Evolutionary conservation across 2,888 invertebrate species (phyloP).

Genomic region (Andricus curvator): DNA sequence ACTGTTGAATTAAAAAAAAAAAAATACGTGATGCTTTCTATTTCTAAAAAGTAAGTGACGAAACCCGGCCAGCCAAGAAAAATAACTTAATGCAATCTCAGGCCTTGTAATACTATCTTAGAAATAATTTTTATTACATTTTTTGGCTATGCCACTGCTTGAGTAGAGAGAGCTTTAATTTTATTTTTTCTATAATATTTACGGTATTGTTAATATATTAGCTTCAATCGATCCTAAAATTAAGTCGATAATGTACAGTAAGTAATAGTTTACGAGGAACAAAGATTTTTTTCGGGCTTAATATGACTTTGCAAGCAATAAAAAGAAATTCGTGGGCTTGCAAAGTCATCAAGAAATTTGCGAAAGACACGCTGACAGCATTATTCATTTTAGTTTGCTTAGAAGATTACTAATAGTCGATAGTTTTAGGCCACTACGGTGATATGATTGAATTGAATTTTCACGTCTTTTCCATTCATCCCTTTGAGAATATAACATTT

Average conservation of each 20-base stretch:
- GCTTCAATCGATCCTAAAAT: conserved; percentile 41
- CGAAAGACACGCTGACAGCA: not conserved
- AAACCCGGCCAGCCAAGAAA: too few species aligned
- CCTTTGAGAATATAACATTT: conserved; percentile 1
- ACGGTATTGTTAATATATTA: not conserved
- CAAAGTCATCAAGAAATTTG: conserved; percentile 14
- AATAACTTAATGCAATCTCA: too few species aligned
- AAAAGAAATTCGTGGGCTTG: not conserved
- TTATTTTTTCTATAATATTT: not conserved
- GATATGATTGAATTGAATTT: conserved; percentile 68
- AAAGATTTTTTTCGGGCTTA: conserved; percentile 24
- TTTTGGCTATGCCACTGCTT: conserved; percentile 4
- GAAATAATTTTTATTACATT: not conserved
- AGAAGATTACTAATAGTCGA: conserved; percentile 36
- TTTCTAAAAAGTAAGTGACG: too few species aligned
- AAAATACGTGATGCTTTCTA: too few species aligned
- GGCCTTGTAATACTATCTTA: not conserved
- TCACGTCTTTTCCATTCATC: conserved; percentile 43
- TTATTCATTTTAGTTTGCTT: conserved; percentile 12
- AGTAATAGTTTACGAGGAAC: conserved; percentile 61
- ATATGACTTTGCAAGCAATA: conserved; percentile 11
- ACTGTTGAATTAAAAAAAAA: too few species aligned
- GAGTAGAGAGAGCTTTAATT: not conserved
- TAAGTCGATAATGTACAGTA: conserved; percentile 55
- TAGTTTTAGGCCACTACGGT: conserved; percentile 73